A percentile compares a stretch with the other conserved stretches of the same genome.
These are phyloP conservation scores for Margaritifera margaritifera DNA, from an alignment of 2,888 invertebrate genomes.

Conservation along the genomic window DNA sequence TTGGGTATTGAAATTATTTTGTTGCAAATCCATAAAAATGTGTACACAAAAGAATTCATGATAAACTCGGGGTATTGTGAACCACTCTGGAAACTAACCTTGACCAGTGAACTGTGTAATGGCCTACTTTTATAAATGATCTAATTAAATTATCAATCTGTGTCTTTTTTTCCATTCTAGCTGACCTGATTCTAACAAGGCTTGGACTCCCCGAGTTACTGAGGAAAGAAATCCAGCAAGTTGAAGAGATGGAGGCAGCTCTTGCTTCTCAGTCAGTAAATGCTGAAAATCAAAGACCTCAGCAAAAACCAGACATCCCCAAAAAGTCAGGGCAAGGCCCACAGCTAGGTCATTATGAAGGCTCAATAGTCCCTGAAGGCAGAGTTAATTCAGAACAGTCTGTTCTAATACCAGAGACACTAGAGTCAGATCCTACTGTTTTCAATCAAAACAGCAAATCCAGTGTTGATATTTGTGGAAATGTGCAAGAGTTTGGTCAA, in stretches of 20 bases:
- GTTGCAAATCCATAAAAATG: too few species aligned
- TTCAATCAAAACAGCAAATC: constrained; percentile 4
- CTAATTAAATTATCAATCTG: too few species aligned
- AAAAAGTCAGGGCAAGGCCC: not conserved
- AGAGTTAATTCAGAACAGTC: too few species aligned
- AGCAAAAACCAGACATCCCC: not conserved
- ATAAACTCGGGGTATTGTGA: too few species aligned
- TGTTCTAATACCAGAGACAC: too few species aligned
- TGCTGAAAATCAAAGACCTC: not conserved
- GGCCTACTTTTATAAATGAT: too few species aligned
- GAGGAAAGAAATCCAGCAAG: constrained; percentile 40
- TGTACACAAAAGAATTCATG: too few species aligned
- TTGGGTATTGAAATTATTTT: too few species aligned
- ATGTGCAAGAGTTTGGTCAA: not conserved
- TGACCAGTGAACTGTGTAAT: too few species aligned
- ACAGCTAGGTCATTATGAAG: not conserved
- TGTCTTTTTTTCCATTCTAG: constrained; percentile 41
- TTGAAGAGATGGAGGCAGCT: constrained; percentile 21
- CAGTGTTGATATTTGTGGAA: constrained; percentile 7
- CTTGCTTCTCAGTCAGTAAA: not conserved
- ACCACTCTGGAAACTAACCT: too few species aligned
- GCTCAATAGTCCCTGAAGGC: too few species aligned
- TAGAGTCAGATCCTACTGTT: too few species aligned
- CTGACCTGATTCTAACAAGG: constrained; percentile 59
- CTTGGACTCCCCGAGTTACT: constrained; percentile 58